A percentile compares a stretch with the other conserved stretches of the same genome.
Evolutionary conservation across 2,797 vertebrate species (phyloP).

Genomic region (Myotis findleyi): DNA sequence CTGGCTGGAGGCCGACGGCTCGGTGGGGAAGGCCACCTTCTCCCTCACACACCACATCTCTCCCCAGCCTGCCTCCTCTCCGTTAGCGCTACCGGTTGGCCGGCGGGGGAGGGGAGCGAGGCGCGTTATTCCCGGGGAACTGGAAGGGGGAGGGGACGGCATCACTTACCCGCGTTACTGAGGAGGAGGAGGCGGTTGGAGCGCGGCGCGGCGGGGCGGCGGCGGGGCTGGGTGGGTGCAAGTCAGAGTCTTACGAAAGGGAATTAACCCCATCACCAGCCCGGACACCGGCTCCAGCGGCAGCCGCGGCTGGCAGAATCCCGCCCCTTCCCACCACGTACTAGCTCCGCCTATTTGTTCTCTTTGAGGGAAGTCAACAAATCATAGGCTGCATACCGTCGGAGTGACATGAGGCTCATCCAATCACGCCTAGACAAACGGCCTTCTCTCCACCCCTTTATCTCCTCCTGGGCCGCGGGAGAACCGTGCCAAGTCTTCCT

Average conservation of each 20-base stretch:
- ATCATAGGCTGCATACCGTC: neutral
- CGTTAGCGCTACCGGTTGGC: constrained; percentile 82
- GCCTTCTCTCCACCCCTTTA: constrained; percentile 64
- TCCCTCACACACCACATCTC: constrained; percentile 51
- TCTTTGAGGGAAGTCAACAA: constrained; percentile 17
- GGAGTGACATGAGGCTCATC: neutral
- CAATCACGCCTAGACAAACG: neutral
- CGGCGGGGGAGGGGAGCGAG: constrained; percentile 79
- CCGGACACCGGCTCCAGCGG: constrained; percentile 86
- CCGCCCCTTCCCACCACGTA: constrained; percentile 82
- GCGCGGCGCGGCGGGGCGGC: constrained; percentile 74
- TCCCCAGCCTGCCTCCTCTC: constrained; percentile 55
- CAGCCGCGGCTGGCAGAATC: constrained; percentile 84
- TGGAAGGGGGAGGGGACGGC: constrained; percentile 55
- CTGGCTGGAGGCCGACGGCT: constrained; percentile 35
- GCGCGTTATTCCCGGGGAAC: constrained; percentile 79
- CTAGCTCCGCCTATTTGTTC: constrained; percentile 64
- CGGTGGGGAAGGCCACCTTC: constrained; percentile 51
- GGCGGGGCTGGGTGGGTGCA: constrained; percentile 79
- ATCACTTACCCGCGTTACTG: constrained; percentile 83
- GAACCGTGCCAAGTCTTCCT: constrained; percentile 57
- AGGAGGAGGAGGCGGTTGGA: constrained; percentile 79
- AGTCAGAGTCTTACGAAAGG: constrained; percentile 82
- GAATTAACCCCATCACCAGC: constrained; percentile 86
- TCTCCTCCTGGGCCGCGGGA: constrained; percentile 29